Conservation (phyloP, 2,888 invertebrate genomes). For the Sarcophaga subvicina region DNA sequence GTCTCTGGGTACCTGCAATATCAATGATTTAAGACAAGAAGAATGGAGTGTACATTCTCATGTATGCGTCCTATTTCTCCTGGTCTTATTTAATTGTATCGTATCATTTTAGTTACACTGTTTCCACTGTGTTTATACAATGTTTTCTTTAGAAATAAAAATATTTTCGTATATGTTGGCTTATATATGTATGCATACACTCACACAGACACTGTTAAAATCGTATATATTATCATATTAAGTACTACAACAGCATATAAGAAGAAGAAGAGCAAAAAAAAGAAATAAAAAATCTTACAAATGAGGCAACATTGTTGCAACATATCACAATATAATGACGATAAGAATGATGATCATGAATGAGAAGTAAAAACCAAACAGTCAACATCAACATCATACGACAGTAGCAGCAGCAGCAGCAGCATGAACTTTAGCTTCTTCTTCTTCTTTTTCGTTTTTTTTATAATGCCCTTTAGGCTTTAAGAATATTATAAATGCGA, state of each 20-base stretch:
- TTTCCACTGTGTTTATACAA: not conserved
- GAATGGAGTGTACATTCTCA: not conserved
- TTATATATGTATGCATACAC: too few species aligned
- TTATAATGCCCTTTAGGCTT: slow-evolving; percentile 46
- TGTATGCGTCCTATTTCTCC: not conserved
- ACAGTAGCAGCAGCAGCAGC: not conserved
- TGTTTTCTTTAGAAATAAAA: not conserved
- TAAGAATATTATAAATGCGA: slow-evolving; percentile 23
- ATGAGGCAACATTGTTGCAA: slow-evolving; percentile 29
- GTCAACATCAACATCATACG: not conserved
- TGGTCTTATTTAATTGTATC: not conserved
- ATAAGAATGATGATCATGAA: not conserved
- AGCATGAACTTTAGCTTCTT: slow-evolving; percentile 41
- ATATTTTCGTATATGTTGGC: not conserved
- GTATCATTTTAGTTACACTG: not conserved
- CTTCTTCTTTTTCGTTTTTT: not conserved
- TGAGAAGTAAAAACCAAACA: not conserved
- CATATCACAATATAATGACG: slow-evolving; percentile 20
- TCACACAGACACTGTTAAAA: not conserved
- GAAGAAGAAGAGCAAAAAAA: slow-evolving; percentile 2
- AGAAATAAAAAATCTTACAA: slow-evolving; percentile 1
- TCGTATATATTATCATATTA: slow-evolving; percentile 25
- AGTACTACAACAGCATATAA: slow-evolving; percentile 6
- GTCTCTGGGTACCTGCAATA: too few species aligned
- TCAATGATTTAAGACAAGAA: too few species aligned